A percentile compares a stretch with the other conserved stretches of the same genome.
Evolutionary conservation across 2,888 invertebrate species (phyloP).

Genomic region (Limnephilus auricula): DNA sequence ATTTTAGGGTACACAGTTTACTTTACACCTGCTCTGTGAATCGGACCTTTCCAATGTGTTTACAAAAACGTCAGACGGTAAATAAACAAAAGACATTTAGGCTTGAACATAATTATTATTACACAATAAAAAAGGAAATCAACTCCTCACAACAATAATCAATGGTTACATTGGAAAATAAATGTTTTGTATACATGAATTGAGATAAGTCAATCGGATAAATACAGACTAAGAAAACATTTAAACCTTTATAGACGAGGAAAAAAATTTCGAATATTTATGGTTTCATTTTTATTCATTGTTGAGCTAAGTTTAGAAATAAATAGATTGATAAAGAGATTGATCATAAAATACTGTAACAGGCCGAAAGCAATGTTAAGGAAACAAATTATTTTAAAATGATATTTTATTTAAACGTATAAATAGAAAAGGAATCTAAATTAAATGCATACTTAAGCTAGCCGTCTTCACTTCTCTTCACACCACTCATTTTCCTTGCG

Average conservation of each 20-base stretch:
- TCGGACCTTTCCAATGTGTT: too few species aligned
- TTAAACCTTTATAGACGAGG: neutral
- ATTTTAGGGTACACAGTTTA: too few species aligned
- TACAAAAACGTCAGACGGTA: neutral
- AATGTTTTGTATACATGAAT: neutral
- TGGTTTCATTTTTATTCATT: conserved; percentile 8
- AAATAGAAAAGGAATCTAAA: conserved; percentile 38
- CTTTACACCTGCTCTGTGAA: too few species aligned
- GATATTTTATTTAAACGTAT: neutral
- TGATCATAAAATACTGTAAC: conserved; percentile 4
- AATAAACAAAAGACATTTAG: neutral
- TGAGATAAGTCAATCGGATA: neutral
- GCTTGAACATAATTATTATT: neutral
- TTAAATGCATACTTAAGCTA: conserved; percentile 31
- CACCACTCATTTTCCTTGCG: conserved; percentile 97
- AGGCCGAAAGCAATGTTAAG: neutral
- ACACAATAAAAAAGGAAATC: neutral
- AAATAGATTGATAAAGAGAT: conserved; percentile 10
- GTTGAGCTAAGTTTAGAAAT: conserved; percentile 2
- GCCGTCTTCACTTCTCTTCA: conserved; percentile 83
- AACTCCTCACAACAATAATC: neutral
- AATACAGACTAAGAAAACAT: neutral
- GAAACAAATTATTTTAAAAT: conserved; percentile 25
- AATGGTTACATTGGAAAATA: neutral
- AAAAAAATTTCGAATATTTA: neutral